A percentile compares a stretch with the other conserved stretches of the same genome.
Evolutionary conservation across 2,888 invertebrate genomes (phyloP).

Genomic region (Synanthedon vespiformis): DNA sequence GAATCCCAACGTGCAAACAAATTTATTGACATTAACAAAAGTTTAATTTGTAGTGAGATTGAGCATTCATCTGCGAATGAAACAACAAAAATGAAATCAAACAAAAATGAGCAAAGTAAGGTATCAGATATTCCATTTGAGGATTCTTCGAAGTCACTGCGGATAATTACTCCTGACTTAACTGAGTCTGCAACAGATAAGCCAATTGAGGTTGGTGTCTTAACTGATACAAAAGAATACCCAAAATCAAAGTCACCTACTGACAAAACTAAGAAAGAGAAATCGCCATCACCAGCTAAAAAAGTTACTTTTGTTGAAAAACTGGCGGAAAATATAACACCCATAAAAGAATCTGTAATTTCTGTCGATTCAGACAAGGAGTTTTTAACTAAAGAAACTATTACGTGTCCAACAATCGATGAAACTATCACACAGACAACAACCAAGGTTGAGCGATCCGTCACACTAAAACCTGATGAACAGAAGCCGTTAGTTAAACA

Average conservation of each 20-base stretch:
- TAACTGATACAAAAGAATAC: background rate
- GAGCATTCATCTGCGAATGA: conserved; percentile 3
- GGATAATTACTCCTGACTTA: background rate
- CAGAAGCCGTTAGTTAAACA: background rate
- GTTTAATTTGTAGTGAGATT: conserved; percentile 9
- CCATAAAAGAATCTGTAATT: conserved; percentile 2
- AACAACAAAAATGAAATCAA: conserved; percentile 6
- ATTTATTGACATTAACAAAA: conserved; percentile 8
- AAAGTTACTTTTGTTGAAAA: conserved; percentile 8
- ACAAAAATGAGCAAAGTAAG: conserved; percentile 3
- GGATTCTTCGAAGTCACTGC: background rate
- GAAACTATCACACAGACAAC: conserved; percentile 1
- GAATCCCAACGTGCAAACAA: background rate
- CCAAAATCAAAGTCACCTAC: background rate
- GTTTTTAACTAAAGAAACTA: background rate
- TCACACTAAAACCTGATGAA: background rate
- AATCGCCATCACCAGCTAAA: conserved; percentile 7
- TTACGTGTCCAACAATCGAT: background rate
- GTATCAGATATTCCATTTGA: background rate
- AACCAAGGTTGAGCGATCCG: conserved; percentile 4
- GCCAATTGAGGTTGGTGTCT: background rate
- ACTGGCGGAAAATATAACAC: conserved; percentile 3
- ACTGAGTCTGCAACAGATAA: background rate
- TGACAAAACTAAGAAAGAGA: conserved; percentile 4
- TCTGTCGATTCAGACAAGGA: conserved; percentile 2